A percentile compares a stretch with the other conserved stretches of the same genome.
phyloP scores from a whole-genome alignment of 2,888 invertebrate genomes.

The Neocrepidodera transversa region DNA sequence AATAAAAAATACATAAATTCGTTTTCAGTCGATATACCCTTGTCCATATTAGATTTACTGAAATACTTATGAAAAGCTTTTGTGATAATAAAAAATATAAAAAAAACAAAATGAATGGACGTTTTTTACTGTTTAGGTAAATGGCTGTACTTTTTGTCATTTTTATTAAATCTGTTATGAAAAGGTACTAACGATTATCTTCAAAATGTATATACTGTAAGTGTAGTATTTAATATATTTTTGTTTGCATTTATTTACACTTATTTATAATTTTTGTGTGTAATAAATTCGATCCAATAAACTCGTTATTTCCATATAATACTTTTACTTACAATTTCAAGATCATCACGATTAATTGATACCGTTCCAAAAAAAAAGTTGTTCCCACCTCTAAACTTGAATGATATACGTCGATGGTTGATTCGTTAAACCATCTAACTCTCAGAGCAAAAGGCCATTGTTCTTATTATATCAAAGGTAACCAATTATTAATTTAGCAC shows the following conservation, averaged over 20 bases:
- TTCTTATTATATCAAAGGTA: too few species aligned
- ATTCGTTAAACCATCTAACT: too few species aligned
- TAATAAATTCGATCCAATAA: conserved; percentile 39
- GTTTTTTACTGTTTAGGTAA: conserved; percentile 37
- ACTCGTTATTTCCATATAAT: background rate
- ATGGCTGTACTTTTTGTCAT: conserved; percentile 40
- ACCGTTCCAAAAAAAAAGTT: too few species aligned
- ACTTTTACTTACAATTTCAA: too few species aligned
- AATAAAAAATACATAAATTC: too few species aligned
- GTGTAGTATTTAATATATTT: conserved; percentile 44
- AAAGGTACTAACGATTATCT: conserved; percentile 40
- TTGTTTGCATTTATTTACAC: conserved; percentile 48
- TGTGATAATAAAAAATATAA: conserved; percentile 44
- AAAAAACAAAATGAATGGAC: conserved; percentile 30
- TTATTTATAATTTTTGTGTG: conserved; percentile 47
- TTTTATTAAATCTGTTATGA: conserved; percentile 31
- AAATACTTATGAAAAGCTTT: conserved; percentile 46
- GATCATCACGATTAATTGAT: too few species aligned
- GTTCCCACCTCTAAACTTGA: too few species aligned
- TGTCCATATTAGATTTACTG: conserved; percentile 36
- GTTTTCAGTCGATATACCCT: too few species aligned
- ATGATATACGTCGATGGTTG: too few species aligned
- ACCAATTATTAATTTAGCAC: too few species aligned
- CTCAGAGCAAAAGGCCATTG: too few species aligned
- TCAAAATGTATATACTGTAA: conserved; percentile 45